Base-by-base conservation (phyloP, 2,797 vertebrate species). In the Enteromius trimaculatus region DNA sequence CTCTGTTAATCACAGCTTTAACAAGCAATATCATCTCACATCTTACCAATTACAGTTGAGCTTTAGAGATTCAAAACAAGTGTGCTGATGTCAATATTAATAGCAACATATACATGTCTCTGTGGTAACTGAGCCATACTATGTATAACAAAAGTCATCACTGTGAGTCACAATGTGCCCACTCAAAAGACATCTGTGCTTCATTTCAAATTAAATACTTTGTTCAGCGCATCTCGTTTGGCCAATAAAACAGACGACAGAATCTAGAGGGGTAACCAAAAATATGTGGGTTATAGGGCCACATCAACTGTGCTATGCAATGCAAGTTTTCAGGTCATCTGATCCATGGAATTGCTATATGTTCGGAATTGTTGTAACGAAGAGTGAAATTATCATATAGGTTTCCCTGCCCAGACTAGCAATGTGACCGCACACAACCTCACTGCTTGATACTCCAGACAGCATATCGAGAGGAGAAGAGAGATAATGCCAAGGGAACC, bases 101-200 rank as follows among this genome's bases (percentile, higher is more conserved):
- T 66, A 82, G 70, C 58, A 65, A 75, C 70, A 51, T 51, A 39
- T 37, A 26, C 3, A 51, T 21, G 34, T 82, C 60, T 75, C 60
- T 76, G 60, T 76, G 70, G 80, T 26, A 82, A 82, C 71, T 26
- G 55, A 81, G 42, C 60, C 17, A 65, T 75, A 65, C 62, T 53
- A 29, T 76, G 34, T 39, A 82, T 31, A 76, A 55, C 29, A 66
- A 37, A 82, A 76, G 77, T 51, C 19, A 60, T 42, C 37, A 9
- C 17, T n/a, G 60, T 80, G 78, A 80, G 49, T 58, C 77, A 79
- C 21, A 9, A 65, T 37, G 39, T 62, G 39, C 69, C 69, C n/a
- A 53, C 80, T 51, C 70, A 53, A n/a, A 26, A 7, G 8, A 81
- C 68, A 72, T 34, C 9, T 17, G 9, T 19, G 26, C 68, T 72